Conservation (phyloP, 2,113 vertebrate species). For the Pseudonaja textilis region DNA sequence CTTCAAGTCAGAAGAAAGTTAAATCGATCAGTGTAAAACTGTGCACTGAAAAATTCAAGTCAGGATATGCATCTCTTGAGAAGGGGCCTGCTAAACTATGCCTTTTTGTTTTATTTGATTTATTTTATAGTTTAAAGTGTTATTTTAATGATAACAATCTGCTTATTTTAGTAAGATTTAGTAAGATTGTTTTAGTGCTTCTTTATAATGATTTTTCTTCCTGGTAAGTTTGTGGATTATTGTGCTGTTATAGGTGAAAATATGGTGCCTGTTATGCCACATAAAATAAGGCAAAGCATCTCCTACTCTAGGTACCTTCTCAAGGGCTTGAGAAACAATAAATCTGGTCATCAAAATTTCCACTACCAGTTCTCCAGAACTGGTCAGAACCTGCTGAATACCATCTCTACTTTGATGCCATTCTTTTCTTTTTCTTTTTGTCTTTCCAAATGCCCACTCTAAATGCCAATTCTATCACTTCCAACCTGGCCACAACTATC, state of each 20-base stretch:
- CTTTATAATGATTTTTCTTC: background rate
- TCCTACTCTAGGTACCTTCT: background rate
- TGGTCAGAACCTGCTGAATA: too few species aligned
- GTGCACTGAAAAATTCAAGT: background rate
- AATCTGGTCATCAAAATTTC: background rate
- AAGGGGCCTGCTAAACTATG: background rate
- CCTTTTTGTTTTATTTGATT: background rate
- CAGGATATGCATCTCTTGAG: background rate
- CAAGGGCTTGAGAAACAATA: background rate
- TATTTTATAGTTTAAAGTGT: background rate
- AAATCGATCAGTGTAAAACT: background rate
- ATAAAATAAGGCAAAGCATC: background rate
- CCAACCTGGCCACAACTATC: background rate
- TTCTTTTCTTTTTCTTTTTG: background rate
- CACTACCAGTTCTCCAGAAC: too few species aligned
- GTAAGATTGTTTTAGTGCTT: background rate
- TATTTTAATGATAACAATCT: background rate
- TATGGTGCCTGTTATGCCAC: background rate
- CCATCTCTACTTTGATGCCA: background rate
- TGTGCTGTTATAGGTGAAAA: background rate
- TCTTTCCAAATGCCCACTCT: background rate
- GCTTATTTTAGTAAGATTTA: background rate
- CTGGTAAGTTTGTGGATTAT: background rate
- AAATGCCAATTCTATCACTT: background rate
- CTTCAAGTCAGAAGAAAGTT: background rate